Evolutionary conservation across 2,113 vertebrate genomes (phyloP).

Genomic region (Lontra canadensis): DNA sequence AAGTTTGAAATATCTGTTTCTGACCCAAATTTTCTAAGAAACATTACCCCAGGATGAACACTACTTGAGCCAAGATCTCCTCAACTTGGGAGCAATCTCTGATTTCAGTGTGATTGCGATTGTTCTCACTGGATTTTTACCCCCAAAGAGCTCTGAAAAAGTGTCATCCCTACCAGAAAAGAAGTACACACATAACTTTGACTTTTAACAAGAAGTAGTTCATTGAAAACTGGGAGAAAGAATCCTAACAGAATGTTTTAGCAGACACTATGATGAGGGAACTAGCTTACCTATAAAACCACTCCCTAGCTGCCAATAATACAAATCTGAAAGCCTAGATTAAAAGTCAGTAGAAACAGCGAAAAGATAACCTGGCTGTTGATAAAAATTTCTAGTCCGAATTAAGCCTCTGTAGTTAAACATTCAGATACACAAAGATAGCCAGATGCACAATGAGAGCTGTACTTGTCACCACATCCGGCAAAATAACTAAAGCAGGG

Average conservation of each 20-base stretch:
- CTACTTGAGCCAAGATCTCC: background rate
- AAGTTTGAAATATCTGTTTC: background rate
- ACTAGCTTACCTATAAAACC: slow-evolving; percentile 34
- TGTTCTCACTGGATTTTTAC: background rate
- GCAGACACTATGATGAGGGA: background rate
- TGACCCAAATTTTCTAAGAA: slow-evolving; percentile 33
- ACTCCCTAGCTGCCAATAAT: background rate
- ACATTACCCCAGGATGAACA: background rate
- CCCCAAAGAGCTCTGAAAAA: background rate
- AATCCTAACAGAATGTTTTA: slow-evolving; percentile 24
- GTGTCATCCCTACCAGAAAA: slow-evolving; percentile 29
- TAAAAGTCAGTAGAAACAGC: background rate
- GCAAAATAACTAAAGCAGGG: background rate
- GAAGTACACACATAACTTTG: background rate
- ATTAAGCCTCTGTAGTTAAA: slow-evolving; percentile 32
- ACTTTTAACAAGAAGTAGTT: background rate
- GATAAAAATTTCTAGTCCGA: slow-evolving; percentile 19
- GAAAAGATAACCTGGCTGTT: background rate
- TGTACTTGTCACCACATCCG: slow-evolving; percentile 40
- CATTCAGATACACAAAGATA: background rate
- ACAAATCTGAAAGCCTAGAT: background rate
- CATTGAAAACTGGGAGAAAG: slow-evolving; percentile 16
- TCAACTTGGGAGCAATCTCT: background rate
- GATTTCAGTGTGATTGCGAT: background rate
- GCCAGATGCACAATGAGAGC: slow-evolving; percentile 21